Evolutionary conservation across 2,113 vertebrate species (phyloP).

Genomic region (Cololabis saira): DNA sequence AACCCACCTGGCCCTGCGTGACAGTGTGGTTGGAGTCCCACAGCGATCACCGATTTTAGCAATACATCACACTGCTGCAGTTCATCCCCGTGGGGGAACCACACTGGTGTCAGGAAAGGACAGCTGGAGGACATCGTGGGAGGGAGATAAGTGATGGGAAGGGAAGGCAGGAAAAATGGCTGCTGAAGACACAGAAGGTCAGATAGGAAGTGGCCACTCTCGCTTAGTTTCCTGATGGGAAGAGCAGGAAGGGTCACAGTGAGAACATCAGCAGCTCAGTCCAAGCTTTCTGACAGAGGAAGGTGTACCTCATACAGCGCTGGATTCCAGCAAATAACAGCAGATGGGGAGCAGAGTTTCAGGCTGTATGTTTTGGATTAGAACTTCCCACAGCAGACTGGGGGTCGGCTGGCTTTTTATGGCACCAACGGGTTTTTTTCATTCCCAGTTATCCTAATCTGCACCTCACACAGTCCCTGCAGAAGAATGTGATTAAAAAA

Average conservation of each 20-base stretch:
- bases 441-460: not conserved
- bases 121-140: slow-evolving; percentile 60
- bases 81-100: slow-evolving; percentile 31
- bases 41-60: slow-evolving; percentile 39
- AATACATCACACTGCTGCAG: slow-evolving; percentile 60
- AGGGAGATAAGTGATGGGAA: slow-evolving; percentile 44
- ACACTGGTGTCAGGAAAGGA: slow-evolving; percentile 47
- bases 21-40: slow-evolving; percentile 50
- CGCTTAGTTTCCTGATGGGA: slow-evolving; percentile 64
- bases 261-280: slow-evolving; percentile 38
- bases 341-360: not conserved
- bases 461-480: not conserved
- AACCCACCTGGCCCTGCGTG: slow-evolving; percentile 45
- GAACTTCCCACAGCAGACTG: slow-evolving; percentile 21
- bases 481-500: slow-evolving; percentile 28
- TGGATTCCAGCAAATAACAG: slow-evolving; percentile 29
- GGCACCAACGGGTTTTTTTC: slow-evolving; percentile 13
- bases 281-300: slow-evolving; percentile 11
- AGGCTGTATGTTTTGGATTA: slow-evolving; percentile 22
- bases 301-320: slow-evolving; percentile 6
- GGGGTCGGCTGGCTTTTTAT: slow-evolving; percentile 11
- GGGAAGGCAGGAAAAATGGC: slow-evolving; percentile 61
- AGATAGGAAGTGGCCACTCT: slow-evolving; percentile 61
- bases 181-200: slow-evolving; percentile 43
- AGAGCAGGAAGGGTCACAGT: slow-evolving; percentile 31